Evolutionary conservation across 2,113 vertebrate genomes (phyloP).

Genomic region (Pseudopipra pipra): DNA sequence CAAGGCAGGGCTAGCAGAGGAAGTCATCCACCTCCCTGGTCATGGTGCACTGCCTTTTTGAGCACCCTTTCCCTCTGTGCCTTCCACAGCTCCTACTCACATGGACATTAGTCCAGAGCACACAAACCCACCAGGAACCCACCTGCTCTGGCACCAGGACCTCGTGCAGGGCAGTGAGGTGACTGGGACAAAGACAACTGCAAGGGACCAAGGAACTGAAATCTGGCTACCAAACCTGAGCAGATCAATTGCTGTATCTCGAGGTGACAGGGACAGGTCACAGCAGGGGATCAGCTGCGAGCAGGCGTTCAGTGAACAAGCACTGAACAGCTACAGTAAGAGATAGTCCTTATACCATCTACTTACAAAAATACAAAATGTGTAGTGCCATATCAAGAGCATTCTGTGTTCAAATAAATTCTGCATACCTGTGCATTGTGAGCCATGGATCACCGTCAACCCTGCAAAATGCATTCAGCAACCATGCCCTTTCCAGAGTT

Average conservation of each 20-base stretch:
- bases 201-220: not conserved
- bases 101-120: not conserved
- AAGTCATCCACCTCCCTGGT: not conserved
- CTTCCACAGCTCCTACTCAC: not conserved
- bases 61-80: not conserved
- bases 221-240: not conserved
- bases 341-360: not conserved
- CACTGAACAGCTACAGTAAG: not conserved
- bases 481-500: not conserved
- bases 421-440: not conserved
- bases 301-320: not conserved
- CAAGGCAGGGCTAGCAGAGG: not conserved
- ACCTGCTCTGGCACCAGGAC: not conserved
- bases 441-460: not conserved
- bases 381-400: not conserved
- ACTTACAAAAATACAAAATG: not conserved
- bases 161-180: not conserved
- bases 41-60: not conserved
- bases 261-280: fast-evolving
- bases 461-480: not conserved
- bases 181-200: not conserved
- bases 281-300: not conserved
- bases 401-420: not conserved
- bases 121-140: not conserved
- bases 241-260: not conserved